Evolutionary conservation across 2,888 invertebrate genomes (phyloP).

Genomic region (Papilio protenor): DNA sequence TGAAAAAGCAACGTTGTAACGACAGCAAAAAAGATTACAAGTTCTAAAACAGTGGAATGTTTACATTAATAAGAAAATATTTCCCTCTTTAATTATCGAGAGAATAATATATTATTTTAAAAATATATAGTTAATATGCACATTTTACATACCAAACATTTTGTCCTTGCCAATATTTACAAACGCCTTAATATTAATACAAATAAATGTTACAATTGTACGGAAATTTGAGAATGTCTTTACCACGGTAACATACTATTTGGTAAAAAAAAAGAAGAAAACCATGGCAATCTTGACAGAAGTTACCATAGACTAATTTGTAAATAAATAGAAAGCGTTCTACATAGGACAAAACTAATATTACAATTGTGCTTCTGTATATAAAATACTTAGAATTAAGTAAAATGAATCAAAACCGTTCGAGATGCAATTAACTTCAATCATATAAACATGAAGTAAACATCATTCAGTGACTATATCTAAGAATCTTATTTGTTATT

Average conservation of each 20-base stretch:
- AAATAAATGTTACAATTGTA: neutral
- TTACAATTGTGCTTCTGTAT: neutral
- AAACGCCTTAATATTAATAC: neutral
- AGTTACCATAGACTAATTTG: neutral
- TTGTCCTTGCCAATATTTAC: neutral
- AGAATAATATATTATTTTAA: neutral
- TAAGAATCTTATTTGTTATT: neutral
- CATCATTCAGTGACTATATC: neutral
- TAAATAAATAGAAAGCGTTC: neutral
- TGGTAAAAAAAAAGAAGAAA: neutral
- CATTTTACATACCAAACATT: neutral
- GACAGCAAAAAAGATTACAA: neutral
- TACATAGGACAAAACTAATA: neutral
- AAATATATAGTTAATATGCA: neutral
- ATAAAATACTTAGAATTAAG: neutral
- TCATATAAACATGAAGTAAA: neutral
- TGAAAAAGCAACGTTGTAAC: neutral
- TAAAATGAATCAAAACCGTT: neutral
- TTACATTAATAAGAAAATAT: conserved; percentile 8
- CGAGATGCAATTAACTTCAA: conserved; percentile 5
- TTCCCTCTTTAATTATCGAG: neutral
- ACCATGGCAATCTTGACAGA: neutral
- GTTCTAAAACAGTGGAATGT: conserved; percentile 5
- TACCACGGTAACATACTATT: neutral
- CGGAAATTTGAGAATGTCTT: neutral